Evolutionary conservation across 2,888 invertebrate genomes (phyloP).

Genomic region (Malachius bipustulatus): DNA sequence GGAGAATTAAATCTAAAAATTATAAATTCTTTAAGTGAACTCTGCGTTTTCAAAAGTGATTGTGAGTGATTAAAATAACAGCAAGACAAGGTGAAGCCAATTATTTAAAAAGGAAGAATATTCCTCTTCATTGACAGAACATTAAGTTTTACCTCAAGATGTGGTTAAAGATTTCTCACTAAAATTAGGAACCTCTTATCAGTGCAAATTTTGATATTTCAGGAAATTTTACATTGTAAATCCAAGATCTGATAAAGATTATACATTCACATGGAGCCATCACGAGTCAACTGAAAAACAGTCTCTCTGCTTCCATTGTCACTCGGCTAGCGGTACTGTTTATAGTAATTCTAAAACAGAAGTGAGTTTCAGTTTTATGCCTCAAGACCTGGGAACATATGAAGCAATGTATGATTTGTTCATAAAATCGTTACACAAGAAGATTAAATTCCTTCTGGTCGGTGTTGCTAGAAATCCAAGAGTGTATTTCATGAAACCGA

Average conservation of each 20-base stretch:
- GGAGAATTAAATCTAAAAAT: no score
- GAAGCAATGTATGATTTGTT: slow-evolving; percentile 40
- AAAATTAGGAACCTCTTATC: no score
- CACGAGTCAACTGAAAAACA: not conserved
- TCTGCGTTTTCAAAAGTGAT: no score
- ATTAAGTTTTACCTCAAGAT: no score
- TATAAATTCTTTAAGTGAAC: no score
- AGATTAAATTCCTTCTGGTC: slow-evolving; percentile 47
- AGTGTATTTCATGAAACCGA: slow-evolving; percentile 46
- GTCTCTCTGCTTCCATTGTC: slow-evolving; percentile 44
- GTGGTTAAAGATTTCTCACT: no score
- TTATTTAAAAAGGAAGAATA: no score
- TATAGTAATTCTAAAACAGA: slow-evolving; percentile 46
- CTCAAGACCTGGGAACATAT: slow-evolving; percentile 48
- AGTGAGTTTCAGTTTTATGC: slow-evolving; percentile 51
- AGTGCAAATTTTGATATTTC: not conserved
- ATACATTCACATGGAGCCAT: not conserved
- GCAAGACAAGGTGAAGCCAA: no score
- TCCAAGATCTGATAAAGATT: no score
- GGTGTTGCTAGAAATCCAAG: slow-evolving; percentile 52
- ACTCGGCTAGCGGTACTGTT: slow-evolving; percentile 44
- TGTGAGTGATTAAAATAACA: no score
- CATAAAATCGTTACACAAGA: slow-evolving; percentile 42
- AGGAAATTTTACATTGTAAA: slow-evolving; percentile 1
- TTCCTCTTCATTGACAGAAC: no score